phyloP scores from a whole-genome alignment of 2,888 invertebrate species.

The Cephus pygmeus region DNA sequence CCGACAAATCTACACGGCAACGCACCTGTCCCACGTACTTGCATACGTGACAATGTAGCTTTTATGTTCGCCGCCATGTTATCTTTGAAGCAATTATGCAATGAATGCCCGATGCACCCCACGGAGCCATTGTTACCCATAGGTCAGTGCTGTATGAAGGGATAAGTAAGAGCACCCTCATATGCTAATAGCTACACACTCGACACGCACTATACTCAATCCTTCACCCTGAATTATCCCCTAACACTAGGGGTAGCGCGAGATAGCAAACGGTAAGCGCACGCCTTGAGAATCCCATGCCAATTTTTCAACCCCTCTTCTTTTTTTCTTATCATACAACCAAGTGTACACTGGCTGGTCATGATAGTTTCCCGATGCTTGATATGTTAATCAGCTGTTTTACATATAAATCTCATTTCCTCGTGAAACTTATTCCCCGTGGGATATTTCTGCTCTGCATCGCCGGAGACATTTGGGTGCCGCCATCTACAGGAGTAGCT shows the following conservation, averaged over 20 bases:
- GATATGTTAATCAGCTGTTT: background rate
- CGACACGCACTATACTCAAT: background rate
- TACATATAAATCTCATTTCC: background rate
- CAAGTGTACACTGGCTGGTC: background rate
- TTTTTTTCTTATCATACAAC: background rate
- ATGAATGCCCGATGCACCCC: background rate
- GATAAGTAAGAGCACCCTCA: background rate
- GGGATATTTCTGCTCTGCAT: background rate
- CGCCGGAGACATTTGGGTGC: background rate
- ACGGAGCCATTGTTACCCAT: background rate
- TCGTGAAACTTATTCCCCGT: background rate
- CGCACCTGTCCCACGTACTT: background rate
- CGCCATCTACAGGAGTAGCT: background rate
- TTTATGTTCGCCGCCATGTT: background rate
- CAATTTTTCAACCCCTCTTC: background rate
- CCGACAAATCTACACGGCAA: background rate
- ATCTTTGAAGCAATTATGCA: background rate
- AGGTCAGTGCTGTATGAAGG: background rate
- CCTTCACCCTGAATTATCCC: background rate
- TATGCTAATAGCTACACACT: background rate
- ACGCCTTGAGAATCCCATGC: background rate
- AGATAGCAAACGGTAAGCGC: background rate
- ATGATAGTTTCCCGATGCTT: background rate
- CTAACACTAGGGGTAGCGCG: background rate
- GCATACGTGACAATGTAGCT: background rate